A percentile compares a stretch with the other conserved stretches of the same genome.
These are phyloP conservation scores for Torymus tubicola DNA, from an alignment of 2,888 invertebrate genomes.

Conservation along the genomic window DNA sequence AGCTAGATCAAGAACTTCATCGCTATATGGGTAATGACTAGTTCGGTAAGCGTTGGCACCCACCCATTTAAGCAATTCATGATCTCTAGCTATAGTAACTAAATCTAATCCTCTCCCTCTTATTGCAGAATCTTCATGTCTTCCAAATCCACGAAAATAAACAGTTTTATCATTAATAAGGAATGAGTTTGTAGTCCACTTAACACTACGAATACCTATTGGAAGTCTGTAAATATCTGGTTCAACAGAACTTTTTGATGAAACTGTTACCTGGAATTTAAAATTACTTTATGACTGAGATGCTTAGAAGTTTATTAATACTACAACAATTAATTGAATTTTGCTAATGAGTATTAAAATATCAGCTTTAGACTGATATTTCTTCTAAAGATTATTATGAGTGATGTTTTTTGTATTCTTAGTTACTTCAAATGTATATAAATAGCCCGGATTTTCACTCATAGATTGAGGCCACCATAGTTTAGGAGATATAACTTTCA, in stretches of 20 bases:
- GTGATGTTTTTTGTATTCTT: background rate
- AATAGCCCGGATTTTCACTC: constrained; percentile 87
- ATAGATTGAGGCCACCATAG: constrained; percentile 97
- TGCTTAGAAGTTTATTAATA: background rate
- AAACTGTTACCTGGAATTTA: constrained; percentile 68
- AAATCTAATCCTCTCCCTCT: constrained; percentile 97
- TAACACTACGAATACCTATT: constrained; percentile 90
- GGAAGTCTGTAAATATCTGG: constrained; percentile 90
- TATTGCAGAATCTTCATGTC: constrained; percentile 96
- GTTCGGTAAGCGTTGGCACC: constrained; percentile 97
- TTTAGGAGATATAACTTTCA: constrained; percentile 84
- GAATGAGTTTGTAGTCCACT: constrained; percentile 86
- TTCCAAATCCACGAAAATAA: constrained; percentile 95
- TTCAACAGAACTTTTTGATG: constrained; percentile 69
- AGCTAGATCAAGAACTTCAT: constrained; percentile 96
- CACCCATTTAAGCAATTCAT: constrained; percentile 95
- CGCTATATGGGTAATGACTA: constrained; percentile 98
- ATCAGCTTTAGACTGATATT: background rate
- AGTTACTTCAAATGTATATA: constrained; percentile 87
- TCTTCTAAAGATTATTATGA: constrained; percentile 5
- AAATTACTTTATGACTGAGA: too few species aligned
- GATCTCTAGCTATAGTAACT: constrained; percentile 91
- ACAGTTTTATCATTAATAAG: constrained; percentile 89
- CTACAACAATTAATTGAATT: constrained; percentile 3
- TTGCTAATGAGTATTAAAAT: background rate